These are phyloP conservation scores for Motacilla tschutschensis DNA, from an alignment of 2,113 vertebrate species.

Conservation along the genomic window DNA sequence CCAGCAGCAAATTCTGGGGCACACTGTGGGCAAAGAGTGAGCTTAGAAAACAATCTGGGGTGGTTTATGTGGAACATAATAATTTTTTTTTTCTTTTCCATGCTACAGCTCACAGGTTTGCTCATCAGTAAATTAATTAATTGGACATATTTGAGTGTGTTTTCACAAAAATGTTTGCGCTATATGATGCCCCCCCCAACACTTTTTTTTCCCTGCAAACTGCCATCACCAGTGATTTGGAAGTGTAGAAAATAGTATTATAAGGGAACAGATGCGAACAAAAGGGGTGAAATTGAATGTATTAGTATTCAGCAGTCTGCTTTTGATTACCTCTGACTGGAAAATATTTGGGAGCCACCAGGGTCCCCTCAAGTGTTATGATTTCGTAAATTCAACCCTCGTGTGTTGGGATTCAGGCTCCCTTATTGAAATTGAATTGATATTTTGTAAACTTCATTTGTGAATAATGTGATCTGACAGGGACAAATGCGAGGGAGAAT, in stretches of 20 bases:
- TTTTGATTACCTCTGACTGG: conserved; percentile 97
- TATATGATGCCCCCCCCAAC: not conserved
- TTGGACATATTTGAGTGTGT: conserved; percentile 27
- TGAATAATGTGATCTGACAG: conserved; percentile 99
- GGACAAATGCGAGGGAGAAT: conserved; percentile 97
- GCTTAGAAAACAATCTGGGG: not conserved
- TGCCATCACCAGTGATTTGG: conserved; percentile 67
- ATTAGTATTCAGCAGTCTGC: conserved; percentile 87
- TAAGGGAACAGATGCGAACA: conserved; percentile 86
- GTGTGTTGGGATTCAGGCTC: conserved; percentile 79
- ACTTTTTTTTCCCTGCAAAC: not conserved
- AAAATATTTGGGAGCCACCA: conserved; percentile 87
- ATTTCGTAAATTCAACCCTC: conserved; percentile 80
- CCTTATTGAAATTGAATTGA: conserved; percentile 98
- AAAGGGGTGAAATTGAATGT: conserved; percentile 95
- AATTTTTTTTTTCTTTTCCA: not conserved
- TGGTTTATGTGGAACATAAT: not conserved
- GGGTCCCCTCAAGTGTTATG: conserved; percentile 89
- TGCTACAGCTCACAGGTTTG: not conserved
- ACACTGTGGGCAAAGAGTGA: not conserved
- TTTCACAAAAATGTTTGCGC: conserved; percentile 14
- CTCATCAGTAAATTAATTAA: conserved; percentile 47
- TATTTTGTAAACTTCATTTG: conserved; percentile 99
- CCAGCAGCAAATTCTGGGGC: not conserved
- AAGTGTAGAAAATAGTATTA: conserved; percentile 85